Conservation (phyloP, 2,888 invertebrate genomes). For the Microctonus brassicae region DNA sequence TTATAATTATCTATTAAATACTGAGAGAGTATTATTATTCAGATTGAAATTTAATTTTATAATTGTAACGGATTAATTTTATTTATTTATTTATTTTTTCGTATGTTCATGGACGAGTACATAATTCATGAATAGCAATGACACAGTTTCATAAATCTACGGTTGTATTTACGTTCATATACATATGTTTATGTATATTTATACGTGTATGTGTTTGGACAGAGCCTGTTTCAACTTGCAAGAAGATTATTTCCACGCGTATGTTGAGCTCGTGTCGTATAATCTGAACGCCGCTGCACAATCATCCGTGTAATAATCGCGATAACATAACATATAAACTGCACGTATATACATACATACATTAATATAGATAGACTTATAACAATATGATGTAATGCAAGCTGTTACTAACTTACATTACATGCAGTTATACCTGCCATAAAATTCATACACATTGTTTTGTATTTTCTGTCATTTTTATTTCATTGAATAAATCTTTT, state of each 20-base stretch:
- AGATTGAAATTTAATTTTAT: background rate
- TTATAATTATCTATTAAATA: background rate
- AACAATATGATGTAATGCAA: background rate
- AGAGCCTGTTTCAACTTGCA: background rate
- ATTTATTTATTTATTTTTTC: background rate
- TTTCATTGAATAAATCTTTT: background rate
- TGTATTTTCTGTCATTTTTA: background rate
- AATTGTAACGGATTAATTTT: background rate
- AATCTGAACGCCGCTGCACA: background rate
- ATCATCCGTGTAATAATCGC: conserved; percentile 1
- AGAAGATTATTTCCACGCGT: conserved; percentile 1
- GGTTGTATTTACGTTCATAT: background rate
- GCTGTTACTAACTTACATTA: background rate
- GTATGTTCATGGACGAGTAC: background rate
- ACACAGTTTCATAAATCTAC: background rate
- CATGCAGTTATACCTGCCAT: background rate
- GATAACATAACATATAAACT: background rate
- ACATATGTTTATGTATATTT: background rate
- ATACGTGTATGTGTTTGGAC: background rate
- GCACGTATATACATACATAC: background rate
- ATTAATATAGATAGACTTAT: background rate
- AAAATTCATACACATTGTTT: background rate
- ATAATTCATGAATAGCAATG: conserved; percentile 5
- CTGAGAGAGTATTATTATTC: too few species aligned
- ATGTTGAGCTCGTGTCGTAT: conserved; percentile 3